Percentiles rank a stretch among this genome's conserved stretches.
phyloP scores from a whole-genome alignment of 2,797 vertebrate genomes.

The Thaleichthys pacificus region DNA sequence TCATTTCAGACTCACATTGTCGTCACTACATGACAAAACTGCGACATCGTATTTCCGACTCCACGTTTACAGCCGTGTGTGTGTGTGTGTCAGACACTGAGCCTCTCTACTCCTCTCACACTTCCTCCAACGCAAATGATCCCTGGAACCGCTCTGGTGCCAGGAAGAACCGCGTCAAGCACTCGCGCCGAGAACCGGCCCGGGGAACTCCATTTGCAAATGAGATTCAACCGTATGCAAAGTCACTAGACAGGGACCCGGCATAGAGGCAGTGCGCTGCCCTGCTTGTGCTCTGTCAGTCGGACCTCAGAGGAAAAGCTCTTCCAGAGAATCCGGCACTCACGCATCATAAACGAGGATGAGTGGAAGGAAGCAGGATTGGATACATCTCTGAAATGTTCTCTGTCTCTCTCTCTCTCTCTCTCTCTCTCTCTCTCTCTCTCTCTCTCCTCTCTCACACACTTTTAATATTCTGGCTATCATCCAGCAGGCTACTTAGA shows the following conservation, averaged over 20 bases:
- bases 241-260: background rate
- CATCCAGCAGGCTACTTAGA: conserved; percentile 24
- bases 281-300: background rate
- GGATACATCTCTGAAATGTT: background rate
- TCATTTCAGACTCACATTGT: background rate
- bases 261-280: background rate
- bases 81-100: too few relatives aligned
- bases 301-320: background rate
- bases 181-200: too few relatives aligned
- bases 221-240: conserved; percentile 1
- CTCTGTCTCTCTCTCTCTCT: background rate
- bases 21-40: too few relatives aligned
- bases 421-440: background rate
- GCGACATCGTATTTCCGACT: too few relatives aligned
- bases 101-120: background rate
- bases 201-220: background rate
- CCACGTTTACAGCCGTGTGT: background rate
- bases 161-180: too few relatives aligned
- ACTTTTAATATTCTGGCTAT: background rate
- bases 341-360: background rate
- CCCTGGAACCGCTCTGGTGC: background rate
- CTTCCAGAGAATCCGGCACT: background rate
- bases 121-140: conserved; percentile 8
- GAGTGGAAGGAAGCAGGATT: background rate
- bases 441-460: background rate